These are phyloP conservation scores for Leptinotarsa peninsularis DNA, from an alignment of 2,888 invertebrate species.

Conservation along the genomic window DNA sequence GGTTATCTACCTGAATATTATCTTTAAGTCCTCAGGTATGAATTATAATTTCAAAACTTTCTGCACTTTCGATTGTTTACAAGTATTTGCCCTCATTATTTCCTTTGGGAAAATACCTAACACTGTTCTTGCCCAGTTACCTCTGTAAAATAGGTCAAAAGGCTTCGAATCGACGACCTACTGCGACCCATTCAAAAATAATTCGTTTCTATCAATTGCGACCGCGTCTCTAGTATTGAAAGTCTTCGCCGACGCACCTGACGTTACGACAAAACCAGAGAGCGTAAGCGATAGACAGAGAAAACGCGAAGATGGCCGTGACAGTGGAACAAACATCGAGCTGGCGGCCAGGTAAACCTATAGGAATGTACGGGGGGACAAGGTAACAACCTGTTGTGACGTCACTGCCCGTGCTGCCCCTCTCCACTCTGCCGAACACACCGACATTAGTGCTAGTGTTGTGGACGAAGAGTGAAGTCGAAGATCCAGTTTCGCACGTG, in stretches of 20 bases:
- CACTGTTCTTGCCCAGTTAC: not conserved
- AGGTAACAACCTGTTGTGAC: conserved; percentile 67
- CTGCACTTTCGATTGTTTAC: no score
- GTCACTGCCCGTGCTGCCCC: conserved; percentile 60
- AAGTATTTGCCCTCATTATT: no score
- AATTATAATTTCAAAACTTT: no score
- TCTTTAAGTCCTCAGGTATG: no score
- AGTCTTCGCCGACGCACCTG: conserved; percentile 24
- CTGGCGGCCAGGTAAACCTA: conserved; percentile 61
- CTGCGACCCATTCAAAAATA: not conserved
- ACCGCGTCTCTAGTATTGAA: not conserved
- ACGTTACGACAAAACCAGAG: conserved; percentile 42
- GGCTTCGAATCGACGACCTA: not conserved
- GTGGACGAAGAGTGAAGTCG: conserved; percentile 46
- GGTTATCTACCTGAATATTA: no score
- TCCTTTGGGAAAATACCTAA: no score
- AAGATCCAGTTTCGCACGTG: conserved; percentile 42
- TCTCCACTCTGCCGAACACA: conserved; percentile 39
- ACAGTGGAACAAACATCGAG: conserved; percentile 61
- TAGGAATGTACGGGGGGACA: conserved; percentile 60
- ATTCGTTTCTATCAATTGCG: not conserved
- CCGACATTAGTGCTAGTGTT: conserved; percentile 47
- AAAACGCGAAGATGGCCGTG: conserved; percentile 63
- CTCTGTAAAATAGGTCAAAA: not conserved
- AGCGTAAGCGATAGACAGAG: conserved; percentile 39